phyloP scores from a whole-genome alignment of 2,113 vertebrate species.

The Plestiodon gilberti region DNA sequence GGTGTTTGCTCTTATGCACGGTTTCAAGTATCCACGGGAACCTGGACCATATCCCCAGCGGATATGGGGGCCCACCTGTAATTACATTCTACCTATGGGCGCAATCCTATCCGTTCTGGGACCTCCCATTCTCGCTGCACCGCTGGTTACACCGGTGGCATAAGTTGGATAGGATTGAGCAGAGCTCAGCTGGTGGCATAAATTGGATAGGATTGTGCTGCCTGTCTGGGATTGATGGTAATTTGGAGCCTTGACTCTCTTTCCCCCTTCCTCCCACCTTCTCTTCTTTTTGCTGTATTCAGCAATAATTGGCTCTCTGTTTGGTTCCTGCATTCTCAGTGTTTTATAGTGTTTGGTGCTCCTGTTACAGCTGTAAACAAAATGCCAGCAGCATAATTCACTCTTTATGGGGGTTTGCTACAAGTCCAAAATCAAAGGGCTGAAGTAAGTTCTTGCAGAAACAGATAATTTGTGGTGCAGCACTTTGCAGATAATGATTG shows the following conservation, averaged over 20 bases:
- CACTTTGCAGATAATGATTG: conserved; percentile 43
- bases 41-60: too few species aligned
- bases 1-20: too few species aligned
- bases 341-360: conserved; percentile 26
- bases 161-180: too few species aligned
- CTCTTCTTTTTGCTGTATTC: not conserved
- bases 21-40: too few species aligned
- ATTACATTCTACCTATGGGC: not conserved
- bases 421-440: conserved; percentile 31
- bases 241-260: not conserved
- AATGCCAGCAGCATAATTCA: conserved; percentile 37
- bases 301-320: not conserved
- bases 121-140: too few species aligned
- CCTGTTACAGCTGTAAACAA: conserved; percentile 36
- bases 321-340: not conserved
- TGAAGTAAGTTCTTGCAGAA: conserved; percentile 31
- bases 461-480: conserved; percentile 30
- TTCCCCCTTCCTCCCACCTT: not conserved
- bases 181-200: too few species aligned
- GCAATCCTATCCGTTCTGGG: too few species aligned
- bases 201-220: too few species aligned
- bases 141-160: too few species aligned
- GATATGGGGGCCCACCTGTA: too few species aligned
- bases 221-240: conserved; percentile 11
- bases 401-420: conserved; percentile 30